Evolutionary conservation across 2,113 vertebrate species (phyloP).

Genomic region (Oenanthe melanoleuca): DNA sequence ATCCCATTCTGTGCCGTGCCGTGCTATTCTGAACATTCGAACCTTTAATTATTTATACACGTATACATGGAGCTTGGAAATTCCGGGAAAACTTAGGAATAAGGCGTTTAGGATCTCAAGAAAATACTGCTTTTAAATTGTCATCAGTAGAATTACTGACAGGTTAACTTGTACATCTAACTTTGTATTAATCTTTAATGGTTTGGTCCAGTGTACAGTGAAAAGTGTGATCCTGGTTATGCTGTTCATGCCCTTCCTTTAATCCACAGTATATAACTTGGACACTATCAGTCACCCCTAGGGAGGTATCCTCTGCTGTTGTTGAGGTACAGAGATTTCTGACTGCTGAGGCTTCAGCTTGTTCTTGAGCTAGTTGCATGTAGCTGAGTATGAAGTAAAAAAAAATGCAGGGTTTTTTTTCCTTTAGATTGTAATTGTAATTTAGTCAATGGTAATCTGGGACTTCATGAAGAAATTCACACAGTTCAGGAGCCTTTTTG

Average conservation of each 20-base stretch:
- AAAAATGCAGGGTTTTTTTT: rapidly evolving
- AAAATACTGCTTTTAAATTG: neutral
- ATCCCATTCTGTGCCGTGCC: too few species aligned
- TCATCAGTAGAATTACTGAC: neutral
- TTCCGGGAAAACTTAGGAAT: neutral
- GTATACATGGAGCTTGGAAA: neutral
- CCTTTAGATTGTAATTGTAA: neutral
- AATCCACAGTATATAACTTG: neutral
- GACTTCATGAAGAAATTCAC: neutral
- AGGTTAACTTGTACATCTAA: neutral
- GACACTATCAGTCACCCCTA: neutral
- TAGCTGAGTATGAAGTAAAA: neutral
- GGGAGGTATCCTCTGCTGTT: neutral
- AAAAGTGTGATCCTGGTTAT: neutral
- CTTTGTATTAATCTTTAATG: neutral
- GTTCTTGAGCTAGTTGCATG: neutral
- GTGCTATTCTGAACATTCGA: neutral
- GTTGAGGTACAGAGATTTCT: neutral
- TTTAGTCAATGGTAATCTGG: neutral
- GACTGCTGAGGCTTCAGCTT: neutral
- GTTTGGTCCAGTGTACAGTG: neutral
- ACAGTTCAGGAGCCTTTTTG: neutral
- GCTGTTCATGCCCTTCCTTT: neutral
- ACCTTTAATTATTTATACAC: neutral
- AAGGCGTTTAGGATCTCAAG: neutral